Evolutionary conservation across 2,797 vertebrate genomes (phyloP), one percentile per base, ranked within the genome.

Genomic region (Takifugu rubripes): DNA sequence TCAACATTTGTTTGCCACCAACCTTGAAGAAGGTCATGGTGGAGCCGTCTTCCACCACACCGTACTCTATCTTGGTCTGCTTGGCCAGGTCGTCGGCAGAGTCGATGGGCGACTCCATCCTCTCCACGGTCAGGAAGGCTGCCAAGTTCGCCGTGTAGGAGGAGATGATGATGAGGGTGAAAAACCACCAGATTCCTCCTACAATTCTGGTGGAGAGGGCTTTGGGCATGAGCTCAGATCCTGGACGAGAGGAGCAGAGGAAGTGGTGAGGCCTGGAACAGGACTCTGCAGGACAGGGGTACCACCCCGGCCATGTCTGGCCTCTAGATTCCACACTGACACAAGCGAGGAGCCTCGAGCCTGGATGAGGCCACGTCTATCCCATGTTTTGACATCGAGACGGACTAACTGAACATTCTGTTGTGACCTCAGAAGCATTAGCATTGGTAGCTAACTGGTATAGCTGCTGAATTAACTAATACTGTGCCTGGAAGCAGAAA

Each of bases 121-220:
- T 92, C 77, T 99, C 97, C 88, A 99, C 96, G 26, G 97, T 99
- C 85, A 99, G 94, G 92, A 99, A 99, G 82, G 97, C 97, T 49
- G 97, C 97, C 91, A 99, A 84, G 92, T 99, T 99, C 85, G 97
- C 96, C 80, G 97, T 99, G 82, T 99, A 99, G 81, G 97, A 99
- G 71, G 96, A 98, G 93, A 99, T 98, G 93, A 99, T 98, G 94
- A 99, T 99, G 89, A 99, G 94, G 59, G 96, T 99, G 90, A 99
- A 99, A 94, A 99, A 98, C 97, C 96, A 99, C 97, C 97, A 99
- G 91, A 98, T 99, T 86, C 96, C 97, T 88, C 97, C 96, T 82
- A 99, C 96, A 91, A 99, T 99, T 92, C 97, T 95, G 91, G 97
- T 99, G 88, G 97, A 99, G 77, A 99, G 94, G 78, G 97, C 97